Conservation (phyloP, 2,888 invertebrate genomes). For the Kuschelorhynchus macadamiae region DNA sequence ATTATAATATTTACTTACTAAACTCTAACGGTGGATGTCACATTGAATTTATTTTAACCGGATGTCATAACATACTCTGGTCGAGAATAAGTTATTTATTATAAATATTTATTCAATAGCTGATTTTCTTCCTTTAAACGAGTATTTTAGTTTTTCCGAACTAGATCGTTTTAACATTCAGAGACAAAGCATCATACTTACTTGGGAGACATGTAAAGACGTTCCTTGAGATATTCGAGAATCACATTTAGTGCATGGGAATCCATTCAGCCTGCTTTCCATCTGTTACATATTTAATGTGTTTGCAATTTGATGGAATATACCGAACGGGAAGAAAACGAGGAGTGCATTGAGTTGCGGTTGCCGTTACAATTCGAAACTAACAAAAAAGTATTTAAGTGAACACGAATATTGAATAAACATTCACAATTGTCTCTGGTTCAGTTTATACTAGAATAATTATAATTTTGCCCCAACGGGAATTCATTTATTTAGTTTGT, state of each 20-base stretch:
- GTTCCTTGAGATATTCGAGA: constrained; percentile 11
- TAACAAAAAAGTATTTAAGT: too few relatives aligned
- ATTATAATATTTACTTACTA: too few relatives aligned
- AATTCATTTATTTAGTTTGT: too few relatives aligned
- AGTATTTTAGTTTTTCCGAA: too few relatives aligned
- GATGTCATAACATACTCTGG: too few relatives aligned
- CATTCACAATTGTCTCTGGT: background rate
- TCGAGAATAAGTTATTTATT: too few relatives aligned
- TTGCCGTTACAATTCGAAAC: background rate
- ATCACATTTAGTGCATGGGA: constrained; percentile 14
- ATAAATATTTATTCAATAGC: too few relatives aligned
- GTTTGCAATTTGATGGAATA: background rate
- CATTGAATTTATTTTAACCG: too few relatives aligned
- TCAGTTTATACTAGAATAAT: background rate
- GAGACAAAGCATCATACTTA: background rate
- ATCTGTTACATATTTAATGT: constrained; percentile 27
- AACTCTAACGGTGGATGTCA: too few relatives aligned
- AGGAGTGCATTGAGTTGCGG: background rate
- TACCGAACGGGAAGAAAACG: background rate
- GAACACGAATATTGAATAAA: too few relatives aligned
- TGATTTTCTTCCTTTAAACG: too few relatives aligned
- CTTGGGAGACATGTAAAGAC: constrained; percentile 16
- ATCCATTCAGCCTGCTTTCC: constrained; percentile 13
- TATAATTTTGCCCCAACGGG: too few relatives aligned
- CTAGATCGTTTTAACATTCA: background rate